Evolutionary conservation across 2,797 vertebrate species (phyloP).

Genomic region (Morelia viridis): DNA sequence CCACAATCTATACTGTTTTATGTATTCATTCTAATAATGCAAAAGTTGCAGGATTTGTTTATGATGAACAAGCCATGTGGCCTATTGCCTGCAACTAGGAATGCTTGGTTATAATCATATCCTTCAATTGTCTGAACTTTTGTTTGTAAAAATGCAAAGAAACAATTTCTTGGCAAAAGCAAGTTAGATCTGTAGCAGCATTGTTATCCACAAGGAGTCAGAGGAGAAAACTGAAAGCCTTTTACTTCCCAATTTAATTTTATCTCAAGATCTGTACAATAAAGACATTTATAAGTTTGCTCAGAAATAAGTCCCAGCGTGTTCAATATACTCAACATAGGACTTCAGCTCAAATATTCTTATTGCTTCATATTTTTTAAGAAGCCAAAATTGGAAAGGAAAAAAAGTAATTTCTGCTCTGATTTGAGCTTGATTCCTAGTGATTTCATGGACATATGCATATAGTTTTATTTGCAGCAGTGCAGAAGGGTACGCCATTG

Average conservation of each 20-base stretch:
- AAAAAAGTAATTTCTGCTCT: neutral
- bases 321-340: neutral
- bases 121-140: neutral
- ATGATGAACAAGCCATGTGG: neutral
- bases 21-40: neutral
- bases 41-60: neutral
- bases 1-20: neutral
- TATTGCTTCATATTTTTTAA: neutral
- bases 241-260: neutral
- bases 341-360: neutral
- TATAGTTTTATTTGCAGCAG: neutral
- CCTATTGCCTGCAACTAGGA: neutral
- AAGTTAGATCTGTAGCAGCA: neutral
- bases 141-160: neutral
- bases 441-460: neutral
- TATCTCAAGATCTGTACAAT: neutral
- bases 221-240: neutral
- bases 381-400: neutral
- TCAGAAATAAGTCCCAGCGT: neutral
- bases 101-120: neutral
- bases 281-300: neutral
- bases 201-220: neutral
- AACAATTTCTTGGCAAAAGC: neutral
- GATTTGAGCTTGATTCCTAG: neutral
- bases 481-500: neutral